These are phyloP conservation scores for Connochaetes taurinus DNA, from an alignment of 2,113 vertebrate genomes.

Conservation along the genomic window DNA sequence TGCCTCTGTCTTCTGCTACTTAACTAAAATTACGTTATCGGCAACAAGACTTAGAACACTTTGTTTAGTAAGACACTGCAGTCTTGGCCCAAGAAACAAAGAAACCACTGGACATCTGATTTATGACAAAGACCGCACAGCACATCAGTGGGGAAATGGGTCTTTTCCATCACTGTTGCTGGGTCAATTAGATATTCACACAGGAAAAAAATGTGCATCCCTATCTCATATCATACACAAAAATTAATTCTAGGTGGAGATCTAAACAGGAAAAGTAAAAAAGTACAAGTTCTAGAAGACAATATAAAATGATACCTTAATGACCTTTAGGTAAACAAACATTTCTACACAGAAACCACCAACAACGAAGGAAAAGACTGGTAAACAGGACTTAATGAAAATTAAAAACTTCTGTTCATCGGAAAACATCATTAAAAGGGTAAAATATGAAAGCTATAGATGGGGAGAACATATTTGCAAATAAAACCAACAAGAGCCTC, in stretches of 20 bases:
- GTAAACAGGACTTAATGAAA: not conserved
- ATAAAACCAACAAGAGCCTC: not conserved
- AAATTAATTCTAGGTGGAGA: not conserved
- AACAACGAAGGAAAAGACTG: not conserved
- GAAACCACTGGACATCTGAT: not conserved
- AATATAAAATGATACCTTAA: not conserved
- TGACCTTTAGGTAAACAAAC: not conserved
- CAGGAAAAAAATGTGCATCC: not conserved
- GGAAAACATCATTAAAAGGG: not conserved
- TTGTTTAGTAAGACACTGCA: not conserved
- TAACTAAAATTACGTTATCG: not conserved
- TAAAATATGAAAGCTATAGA: not conserved
- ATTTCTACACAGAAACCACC: not conserved
- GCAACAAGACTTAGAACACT: not conserved
- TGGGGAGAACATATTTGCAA: not conserved
- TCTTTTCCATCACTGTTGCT: not conserved
- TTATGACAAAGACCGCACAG: not conserved
- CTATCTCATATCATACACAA: not conserved
- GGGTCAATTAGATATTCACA: not conserved
- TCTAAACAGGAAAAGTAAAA: not conserved
- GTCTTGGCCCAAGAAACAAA: not conserved
- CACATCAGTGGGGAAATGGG: not conserved
- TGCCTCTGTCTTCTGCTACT: not conserved
- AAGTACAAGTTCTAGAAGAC: not conserved
- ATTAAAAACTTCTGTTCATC: not conserved